Conservation (phyloP, 2,113 vertebrate species). For the Rhabdomys dilectus region DNA sequence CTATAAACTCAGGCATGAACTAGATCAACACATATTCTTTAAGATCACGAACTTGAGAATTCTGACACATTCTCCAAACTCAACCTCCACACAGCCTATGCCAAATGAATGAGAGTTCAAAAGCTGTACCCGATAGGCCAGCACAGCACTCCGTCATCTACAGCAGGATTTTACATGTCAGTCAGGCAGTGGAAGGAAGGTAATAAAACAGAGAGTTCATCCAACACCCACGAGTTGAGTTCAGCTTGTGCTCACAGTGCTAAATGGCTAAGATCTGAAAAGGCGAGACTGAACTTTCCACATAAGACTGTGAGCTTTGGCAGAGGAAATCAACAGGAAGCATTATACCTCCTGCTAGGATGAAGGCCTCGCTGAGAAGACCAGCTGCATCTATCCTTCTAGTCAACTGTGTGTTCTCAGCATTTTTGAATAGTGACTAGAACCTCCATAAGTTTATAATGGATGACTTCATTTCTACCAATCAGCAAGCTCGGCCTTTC, state of each 20-base stretch:
- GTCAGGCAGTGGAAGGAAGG: not conserved
- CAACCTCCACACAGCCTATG: too few relatives aligned
- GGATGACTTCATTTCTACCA: not conserved
- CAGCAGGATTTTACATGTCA: not conserved
- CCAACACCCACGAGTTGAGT: not conserved
- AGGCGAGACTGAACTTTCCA: not conserved
- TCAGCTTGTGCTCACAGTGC: not conserved
- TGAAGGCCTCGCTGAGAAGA: not conserved
- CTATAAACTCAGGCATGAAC: not conserved
- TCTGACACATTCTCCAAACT: not conserved
- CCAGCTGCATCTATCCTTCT: not conserved
- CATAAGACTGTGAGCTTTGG: not conserved
- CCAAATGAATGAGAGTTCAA: not conserved
- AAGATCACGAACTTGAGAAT: not conserved
- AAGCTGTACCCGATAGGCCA: not conserved
- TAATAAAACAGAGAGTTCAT: not conserved
- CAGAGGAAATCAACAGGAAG: not conserved
- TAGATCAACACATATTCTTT: not conserved
- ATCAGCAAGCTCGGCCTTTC: not conserved
- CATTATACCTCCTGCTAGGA: not conserved
- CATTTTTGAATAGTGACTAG: not conserved
- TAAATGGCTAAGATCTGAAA: slow-evolving; percentile 10
- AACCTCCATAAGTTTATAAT: not conserved
- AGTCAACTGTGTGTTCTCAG: not conserved
- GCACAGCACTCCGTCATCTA: not conserved